Evolutionary conservation across 1,140 invertebrate species (phyloP), one percentile per base, ranked within the genome.

Genomic region (Vanessa tameamea): DNA sequence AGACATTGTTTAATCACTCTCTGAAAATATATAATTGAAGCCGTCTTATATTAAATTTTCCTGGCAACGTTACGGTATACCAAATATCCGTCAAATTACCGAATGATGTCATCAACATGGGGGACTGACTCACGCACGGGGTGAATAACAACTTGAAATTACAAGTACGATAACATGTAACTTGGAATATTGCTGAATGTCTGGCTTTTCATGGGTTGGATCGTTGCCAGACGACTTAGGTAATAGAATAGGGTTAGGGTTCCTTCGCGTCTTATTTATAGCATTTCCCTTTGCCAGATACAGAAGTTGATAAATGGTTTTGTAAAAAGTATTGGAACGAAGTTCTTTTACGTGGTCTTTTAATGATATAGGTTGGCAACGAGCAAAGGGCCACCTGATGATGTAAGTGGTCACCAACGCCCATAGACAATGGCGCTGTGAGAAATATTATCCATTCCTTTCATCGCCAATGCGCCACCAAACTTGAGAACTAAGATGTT

Each of bases 91-190:
- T n/a, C 14, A n/a, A 51, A 51, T 15, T n/a, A 14, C 16, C 8
- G 43, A 43, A 64, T 43, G 37, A 68, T 59, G 15, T 48, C 53
- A 59, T 57, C 31, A 23, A 16, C 14, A 66, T 26, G 16, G 31
- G 26, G 43, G 47, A 51, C 11, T 69, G 66, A 69, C 16, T 69
- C 51, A 69, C 55, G 8, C 16, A 26, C 15, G 53, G 66, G 66
- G 66, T 57, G 66, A 69, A 69, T 69, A 69, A 13, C 16, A 69
- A 68, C 31, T 31, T 51, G n/a, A 51, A 51, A 51, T 51, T 51
- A 51, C n/a, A 51, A 51, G 48, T 0, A 43, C 48, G 48, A 51
- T 15, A 51, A n/a, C n/a, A 51, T 65, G 43, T 15, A 47, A 20
- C 23, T 48, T 48, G 47, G 9, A 43, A 53, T 55, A 68, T 57